Evolutionary conservation across 2,113 vertebrate genomes (phyloP), one percentile per base, ranked within the genome.

Genomic region (Rhodinocichla rosea): DNA sequence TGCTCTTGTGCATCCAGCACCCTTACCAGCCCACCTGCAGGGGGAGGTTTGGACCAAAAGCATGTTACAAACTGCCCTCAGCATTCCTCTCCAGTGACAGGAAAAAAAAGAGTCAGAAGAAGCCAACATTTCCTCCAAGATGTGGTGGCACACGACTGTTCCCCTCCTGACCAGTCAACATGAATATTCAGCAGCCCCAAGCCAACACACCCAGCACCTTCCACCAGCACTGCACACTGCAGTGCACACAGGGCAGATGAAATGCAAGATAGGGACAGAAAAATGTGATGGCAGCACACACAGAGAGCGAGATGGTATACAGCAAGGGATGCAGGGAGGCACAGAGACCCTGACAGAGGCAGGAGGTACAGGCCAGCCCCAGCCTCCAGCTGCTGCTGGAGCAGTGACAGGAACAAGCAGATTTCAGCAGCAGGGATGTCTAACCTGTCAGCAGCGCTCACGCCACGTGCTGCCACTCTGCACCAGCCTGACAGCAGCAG

Each of bases 381-480:
- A 8, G 83, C 65, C 57, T 49, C 73, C 93, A 93, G 88, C 94
- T 95, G 92, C 92, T 92, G 75, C 94, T 97, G 95, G 91, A 96
- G 60, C 33, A 2, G 20, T 77, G 93, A 97, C 96, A 97, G 94
- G 91, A 97, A 77, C 80, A 96, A 96, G 93, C 96, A 96, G 96
- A 93, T 97, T 97, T 97, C 94, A 92, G 93, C 94, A 97, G 96
- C 92, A 64, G 79, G 92, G 90, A 83, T 89, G 94, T 93, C 90
- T 97, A 97, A 97, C 96, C 94, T 74, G 2, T 89, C 95, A 97
- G 92, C 83, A 83, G 89, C 1, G 2, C 83, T 93, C 87, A 81
- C 4, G 47, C 90, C 95, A 89, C 5, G 17, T 92, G 95, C 91
- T 95, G 96, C 95, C 94, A 95, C 90, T 80, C 60, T 27, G 87